Evolutionary conservation across 2,113 vertebrate species (phyloP).

Genomic region (Calonectris borealis): DNA sequence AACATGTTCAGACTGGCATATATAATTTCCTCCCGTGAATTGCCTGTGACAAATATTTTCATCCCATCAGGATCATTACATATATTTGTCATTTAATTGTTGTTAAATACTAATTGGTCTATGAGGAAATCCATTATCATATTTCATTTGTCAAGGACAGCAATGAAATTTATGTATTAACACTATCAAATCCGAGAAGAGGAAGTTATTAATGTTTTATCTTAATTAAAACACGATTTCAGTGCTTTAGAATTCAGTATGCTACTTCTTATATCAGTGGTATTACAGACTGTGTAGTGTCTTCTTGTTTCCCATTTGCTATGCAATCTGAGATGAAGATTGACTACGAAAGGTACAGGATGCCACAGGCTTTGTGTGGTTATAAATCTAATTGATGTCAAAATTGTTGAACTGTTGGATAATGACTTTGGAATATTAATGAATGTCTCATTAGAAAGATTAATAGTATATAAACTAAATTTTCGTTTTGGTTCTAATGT

Average conservation of each 20-base stretch:
- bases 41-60: not conserved
- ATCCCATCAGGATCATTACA: not conserved
- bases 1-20: not conserved
- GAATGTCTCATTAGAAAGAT: not conserved
- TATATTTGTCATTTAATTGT: constrained; percentile 42
- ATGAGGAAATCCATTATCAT: constrained; percentile 10
- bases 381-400: constrained; percentile 53
- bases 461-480: not conserved
- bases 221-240: constrained; percentile 39
- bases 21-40: not conserved
- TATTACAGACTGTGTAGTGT: not conserved
- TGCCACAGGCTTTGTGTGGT: constrained; percentile 18
- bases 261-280: not conserved
- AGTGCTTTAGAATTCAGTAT: not conserved
- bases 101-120: constrained; percentile 48
- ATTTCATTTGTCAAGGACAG: constrained; percentile 27
- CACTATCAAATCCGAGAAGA: constrained; percentile 4
- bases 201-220: constrained; percentile 22
- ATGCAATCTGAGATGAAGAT: not conserved
- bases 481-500: not conserved
- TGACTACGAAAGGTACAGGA: constrained; percentile 25
- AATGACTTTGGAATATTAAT: constrained; percentile 25
- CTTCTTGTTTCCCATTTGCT: constrained; percentile 22
- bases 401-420: constrained; percentile 5
- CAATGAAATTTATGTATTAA: constrained; percentile 35